A percentile compares a stretch with the other conserved stretches of the same genome.
Evolutionary conservation across 30 jellyfish, hydroid and myxozoan species (phyloP).

Genomic region (Rhopilema esculentum): DNA sequence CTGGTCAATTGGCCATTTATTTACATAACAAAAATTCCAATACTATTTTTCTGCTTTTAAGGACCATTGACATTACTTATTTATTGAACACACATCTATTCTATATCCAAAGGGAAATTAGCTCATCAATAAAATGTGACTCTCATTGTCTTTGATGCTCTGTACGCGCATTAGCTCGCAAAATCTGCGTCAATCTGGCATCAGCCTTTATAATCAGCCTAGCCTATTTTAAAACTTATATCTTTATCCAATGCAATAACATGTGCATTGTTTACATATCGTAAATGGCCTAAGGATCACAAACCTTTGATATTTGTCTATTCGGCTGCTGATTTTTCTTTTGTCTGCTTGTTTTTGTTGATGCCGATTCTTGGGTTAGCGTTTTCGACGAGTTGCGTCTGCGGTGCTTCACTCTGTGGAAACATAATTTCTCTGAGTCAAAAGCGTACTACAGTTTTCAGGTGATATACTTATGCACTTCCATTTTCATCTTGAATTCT

Average conservation of each 20-base stretch:
- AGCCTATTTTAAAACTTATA: neutral
- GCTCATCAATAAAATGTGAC: neutral
- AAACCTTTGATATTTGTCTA: neutral
- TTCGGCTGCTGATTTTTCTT: no score
- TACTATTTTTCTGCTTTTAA: neutral
- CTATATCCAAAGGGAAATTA: neutral
- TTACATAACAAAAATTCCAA: neutral
- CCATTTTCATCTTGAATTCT: neutral
- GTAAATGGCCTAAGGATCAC: neutral
- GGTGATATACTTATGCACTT: no score
- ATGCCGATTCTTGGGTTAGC: neutral
- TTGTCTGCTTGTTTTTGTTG: no score
- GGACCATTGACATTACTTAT: neutral
- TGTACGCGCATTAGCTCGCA: neutral
- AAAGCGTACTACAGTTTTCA: neutral
- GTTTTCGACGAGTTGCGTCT: neutral
- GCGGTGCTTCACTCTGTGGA: neutral
- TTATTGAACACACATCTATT: neutral
- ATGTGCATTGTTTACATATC: neutral
- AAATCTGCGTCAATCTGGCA: neutral
- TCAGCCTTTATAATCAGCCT: neutral
- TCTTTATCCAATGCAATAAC: neutral
- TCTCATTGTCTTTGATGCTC: neutral
- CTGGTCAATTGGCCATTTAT: neutral
- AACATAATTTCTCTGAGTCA: neutral